Conservation (phyloP, 2,797 vertebrate genomes). For the Dicrostonyx torquatus region DNA sequence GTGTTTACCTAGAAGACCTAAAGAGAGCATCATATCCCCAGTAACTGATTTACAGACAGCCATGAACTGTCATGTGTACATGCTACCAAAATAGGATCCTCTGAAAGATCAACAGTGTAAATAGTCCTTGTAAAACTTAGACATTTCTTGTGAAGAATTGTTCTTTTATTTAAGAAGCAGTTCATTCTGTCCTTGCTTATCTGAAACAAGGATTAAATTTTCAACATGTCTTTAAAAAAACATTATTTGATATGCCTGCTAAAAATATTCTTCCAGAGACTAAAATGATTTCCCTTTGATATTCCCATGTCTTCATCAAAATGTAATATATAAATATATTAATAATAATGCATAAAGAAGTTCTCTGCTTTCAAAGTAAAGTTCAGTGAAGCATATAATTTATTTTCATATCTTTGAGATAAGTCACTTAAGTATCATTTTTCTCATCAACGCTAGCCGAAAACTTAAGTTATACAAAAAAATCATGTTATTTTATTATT, state of each 20-base stretch:
- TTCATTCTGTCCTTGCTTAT: background rate
- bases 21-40: background rate
- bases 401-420: background rate
- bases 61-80: background rate
- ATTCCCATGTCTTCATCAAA: background rate
- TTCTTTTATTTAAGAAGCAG: background rate
- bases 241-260: background rate
- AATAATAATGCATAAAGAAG: background rate
- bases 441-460: background rate
- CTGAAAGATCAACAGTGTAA: background rate
- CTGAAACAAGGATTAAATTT: background rate
- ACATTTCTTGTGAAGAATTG: background rate
- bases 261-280: background rate
- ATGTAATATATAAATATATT: background rate
- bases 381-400: background rate
- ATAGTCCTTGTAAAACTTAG: background rate
- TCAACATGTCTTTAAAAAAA: background rate
- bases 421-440: background rate
- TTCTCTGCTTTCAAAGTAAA: background rate
- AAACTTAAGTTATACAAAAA: background rate
- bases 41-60: background rate
- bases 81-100: background rate
- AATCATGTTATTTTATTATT: background rate
- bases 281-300: background rate
- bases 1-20: background rate